These are phyloP conservation scores for Ictidomys tridecemlineatus DNA, from an alignment of 2,113 vertebrate genomes.

Conservation along the genomic window DNA sequence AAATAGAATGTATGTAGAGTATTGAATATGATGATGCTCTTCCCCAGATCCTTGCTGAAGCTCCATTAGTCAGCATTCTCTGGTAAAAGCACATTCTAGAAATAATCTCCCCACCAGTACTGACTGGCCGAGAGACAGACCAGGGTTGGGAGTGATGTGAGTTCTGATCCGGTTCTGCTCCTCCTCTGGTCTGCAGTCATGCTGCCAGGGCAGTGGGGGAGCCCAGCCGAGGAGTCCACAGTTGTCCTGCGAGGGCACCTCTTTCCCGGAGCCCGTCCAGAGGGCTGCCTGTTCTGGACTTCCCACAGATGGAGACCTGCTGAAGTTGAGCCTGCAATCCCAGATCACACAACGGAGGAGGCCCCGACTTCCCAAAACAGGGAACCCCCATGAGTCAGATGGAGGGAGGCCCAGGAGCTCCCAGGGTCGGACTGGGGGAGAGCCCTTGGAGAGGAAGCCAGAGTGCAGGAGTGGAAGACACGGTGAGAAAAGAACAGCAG, in stretches of 20 bases:
- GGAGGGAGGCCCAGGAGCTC: not conserved
- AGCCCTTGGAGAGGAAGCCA: not conserved
- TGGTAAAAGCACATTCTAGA: not conserved
- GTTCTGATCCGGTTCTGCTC: not conserved
- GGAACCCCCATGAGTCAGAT: not conserved
- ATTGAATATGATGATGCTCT: not conserved
- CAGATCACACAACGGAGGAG: not conserved
- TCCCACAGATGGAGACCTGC: not conserved
- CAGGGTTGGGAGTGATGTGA: accelerated
- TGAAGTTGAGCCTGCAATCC: not conserved
- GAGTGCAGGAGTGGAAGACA: no score
- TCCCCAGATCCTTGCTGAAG: not conserved
- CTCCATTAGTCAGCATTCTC: not conserved
- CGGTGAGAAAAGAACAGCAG: not conserved
- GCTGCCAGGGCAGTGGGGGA: not conserved
- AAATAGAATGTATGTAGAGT: not conserved
- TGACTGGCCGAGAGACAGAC: not conserved
- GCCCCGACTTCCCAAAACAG: no score
- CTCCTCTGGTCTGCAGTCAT: not conserved
- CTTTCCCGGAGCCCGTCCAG: not conserved
- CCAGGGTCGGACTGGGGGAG: not conserved
- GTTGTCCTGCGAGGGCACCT: no score
- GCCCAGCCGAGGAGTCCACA: not conserved
- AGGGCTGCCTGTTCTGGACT: accelerated
- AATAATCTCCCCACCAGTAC: not conserved